Evolutionary conservation across 53 echinoderm and acorn worm genomes (phyloP), one percentile per base, ranked within the genome.

Genomic region (Luidia sarsii): DNA sequence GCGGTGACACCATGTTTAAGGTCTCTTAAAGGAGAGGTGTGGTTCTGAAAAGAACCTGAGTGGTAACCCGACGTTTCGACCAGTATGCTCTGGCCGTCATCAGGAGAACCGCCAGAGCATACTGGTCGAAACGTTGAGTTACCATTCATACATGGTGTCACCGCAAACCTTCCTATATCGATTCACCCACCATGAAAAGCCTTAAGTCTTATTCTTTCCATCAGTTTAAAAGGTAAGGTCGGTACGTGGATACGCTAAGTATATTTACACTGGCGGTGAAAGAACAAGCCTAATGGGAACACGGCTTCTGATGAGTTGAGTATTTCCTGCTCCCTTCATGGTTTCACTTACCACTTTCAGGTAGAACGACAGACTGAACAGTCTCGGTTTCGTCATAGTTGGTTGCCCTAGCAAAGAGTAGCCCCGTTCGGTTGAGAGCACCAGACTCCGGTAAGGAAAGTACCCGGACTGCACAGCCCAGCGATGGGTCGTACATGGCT

Each of bases 371-470:
- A 1, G 53, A 36, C 54, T 71, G 71, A 53, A 71, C 54, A 35
- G 24, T 53, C 11, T 34, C 54, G 34, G 11, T 53, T 5, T 24
- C 21, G 52, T 37, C 16, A 52, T 16, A 36, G 19, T 52, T 54
- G 14, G 33, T 53, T 24, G 15, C 0, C 71, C 37, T 54, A 34
- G 52, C 10, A 13, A 36, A 64, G 64, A 64, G 38, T n/a, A 64
- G 36, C 15, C 64, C 64, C 21, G 64, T 64, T 22, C 71, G 33
- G 54, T 71, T 23, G 1, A 54, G 20, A n/a, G 52, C 71, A n/a
- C 35, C 54, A 10, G 28, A 23, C 54, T 53, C 53, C 7, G 71
- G 71, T 22, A 71, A 71, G 1, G 22, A 27, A 8, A 29, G 29
- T 27, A 64, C 19, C n/a, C 36, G 20, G 3, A 1, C 19, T 18